phyloP scores from a whole-genome alignment of 2,797 vertebrate genomes.

The Muraenolepis orangiensis region DNA sequence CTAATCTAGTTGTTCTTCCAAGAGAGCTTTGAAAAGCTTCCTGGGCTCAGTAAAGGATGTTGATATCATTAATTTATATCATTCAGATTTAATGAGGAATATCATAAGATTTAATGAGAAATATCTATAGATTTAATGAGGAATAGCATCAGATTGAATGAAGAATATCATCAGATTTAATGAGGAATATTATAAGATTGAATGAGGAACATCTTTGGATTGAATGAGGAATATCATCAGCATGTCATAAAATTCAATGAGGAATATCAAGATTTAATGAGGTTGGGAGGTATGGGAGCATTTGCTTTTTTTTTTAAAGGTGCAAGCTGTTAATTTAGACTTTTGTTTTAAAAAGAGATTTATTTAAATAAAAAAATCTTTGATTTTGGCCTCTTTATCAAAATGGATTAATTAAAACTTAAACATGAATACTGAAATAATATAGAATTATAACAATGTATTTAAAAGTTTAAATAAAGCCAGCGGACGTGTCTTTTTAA shows the following conservation, averaged over 20 bases:
- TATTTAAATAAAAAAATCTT: slow-evolving; percentile 73
- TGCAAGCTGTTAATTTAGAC: slow-evolving; percentile 57
- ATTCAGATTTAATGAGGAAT: slow-evolving; percentile 26
- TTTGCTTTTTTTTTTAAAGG: slow-evolving; percentile 35
- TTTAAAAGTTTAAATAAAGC: no score
- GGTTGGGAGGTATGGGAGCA: slow-evolving; percentile 37
- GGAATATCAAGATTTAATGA: slow-evolving; percentile 22
- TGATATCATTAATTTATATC: no score
- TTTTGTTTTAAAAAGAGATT: slow-evolving; percentile 65
- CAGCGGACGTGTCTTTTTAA: no score
- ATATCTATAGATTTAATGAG: no score
- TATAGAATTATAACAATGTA: background rate
- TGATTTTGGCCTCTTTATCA: slow-evolving; percentile 43
- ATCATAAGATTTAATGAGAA: slow-evolving; percentile 36
- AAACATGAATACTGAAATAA: background rate
- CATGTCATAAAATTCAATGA: no score
- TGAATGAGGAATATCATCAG: no score
- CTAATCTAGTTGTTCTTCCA: background rate
- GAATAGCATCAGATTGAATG: no score
- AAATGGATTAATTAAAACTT: background rate
- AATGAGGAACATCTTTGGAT: slow-evolving; percentile 39
- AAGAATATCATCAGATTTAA: no score
- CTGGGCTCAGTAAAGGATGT: slow-evolving; percentile 45
- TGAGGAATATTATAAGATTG: no score
- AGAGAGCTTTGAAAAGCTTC: slow-evolving; percentile 47